These are phyloP conservation scores for Naso thynnoides DNA, from an alignment of 2,797 vertebrate genomes.

Conservation along the genomic window DNA sequence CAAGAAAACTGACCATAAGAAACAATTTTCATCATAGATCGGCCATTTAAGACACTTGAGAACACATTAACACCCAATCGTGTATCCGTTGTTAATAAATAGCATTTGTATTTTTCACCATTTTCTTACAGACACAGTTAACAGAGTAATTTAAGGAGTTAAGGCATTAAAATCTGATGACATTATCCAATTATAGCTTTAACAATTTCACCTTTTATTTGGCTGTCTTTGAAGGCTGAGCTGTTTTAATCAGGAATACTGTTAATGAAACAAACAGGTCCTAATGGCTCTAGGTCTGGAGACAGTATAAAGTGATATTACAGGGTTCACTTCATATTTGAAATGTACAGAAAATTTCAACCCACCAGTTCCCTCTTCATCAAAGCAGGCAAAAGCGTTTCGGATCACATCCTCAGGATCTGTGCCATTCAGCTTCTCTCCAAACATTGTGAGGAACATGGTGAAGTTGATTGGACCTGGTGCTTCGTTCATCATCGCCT, in stretches of 20 bases:
- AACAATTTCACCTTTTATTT: not conserved
- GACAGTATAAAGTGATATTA: not conserved
- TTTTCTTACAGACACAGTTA: too few relatives aligned
- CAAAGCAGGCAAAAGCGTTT: conserved; percentile 95
- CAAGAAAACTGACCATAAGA: too few relatives aligned
- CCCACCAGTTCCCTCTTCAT: conserved; percentile 93
- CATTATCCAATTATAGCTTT: too few relatives aligned
- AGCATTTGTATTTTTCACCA: too few relatives aligned
- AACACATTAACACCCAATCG: too few relatives aligned
- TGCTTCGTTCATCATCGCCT: conserved; percentile 97
- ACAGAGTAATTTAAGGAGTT: too few relatives aligned
- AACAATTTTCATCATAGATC: too few relatives aligned
- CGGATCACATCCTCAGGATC: conserved; percentile 95
- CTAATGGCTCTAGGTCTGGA: not conserved
- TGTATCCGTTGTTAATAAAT: too few relatives aligned
- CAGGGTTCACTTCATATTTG: too few relatives aligned
- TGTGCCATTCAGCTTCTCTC: conserved; percentile 95
- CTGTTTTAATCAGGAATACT: not conserved
- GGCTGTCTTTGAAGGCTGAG: too few relatives aligned
- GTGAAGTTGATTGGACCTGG: conserved; percentile 92
- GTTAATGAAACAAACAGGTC: not conserved
- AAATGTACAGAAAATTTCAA: not conserved
- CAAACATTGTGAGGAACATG: conserved; percentile 98
- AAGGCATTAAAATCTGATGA: too few relatives aligned
- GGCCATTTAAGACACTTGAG: too few relatives aligned